These are phyloP conservation scores for Clostera curtula DNA, from an alignment of 2,888 invertebrate species.

Conservation along the genomic window DNA sequence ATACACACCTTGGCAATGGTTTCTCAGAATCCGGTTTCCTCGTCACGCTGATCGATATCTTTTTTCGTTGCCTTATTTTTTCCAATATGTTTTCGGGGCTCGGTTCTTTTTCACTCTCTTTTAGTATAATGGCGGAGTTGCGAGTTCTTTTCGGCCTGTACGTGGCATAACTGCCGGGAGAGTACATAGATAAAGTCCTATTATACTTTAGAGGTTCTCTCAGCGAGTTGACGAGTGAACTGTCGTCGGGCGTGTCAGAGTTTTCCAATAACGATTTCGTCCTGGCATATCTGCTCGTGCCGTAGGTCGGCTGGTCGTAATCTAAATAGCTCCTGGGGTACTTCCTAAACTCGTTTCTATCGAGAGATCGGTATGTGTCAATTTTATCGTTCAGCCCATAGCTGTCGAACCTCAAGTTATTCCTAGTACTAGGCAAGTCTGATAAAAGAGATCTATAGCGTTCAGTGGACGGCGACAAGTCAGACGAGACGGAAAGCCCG, in stretches of 20 bases:
- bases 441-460: constrained; percentile 56
- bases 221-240: constrained; percentile 35
- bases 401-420: constrained; percentile 50
- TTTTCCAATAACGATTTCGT: constrained; percentile 64
- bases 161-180: constrained; percentile 68
- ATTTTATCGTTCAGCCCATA: constrained; percentile 60
- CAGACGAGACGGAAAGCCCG: constrained; percentile 52
- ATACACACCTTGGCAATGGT: constrained; percentile 67
- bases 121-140: constrained; percentile 67
- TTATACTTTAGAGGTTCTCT: constrained; percentile 61
- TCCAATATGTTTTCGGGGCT: constrained; percentile 69
- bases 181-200: constrained; percentile 64
- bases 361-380: constrained; percentile 64
- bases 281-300: constrained; percentile 55
- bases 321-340: constrained; percentile 60
- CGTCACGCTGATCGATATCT: constrained; percentile 65
- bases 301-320: constrained; percentile 61
- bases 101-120: constrained; percentile 67
- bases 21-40: constrained; percentile 60
- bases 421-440: constrained; percentile 51
- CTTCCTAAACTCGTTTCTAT: constrained; percentile 64
- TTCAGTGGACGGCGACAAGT: constrained; percentile 59
- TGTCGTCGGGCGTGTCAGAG: constrained; percentile 48
- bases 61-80: constrained; percentile 68
- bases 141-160: constrained; percentile 65